A percentile compares a stretch with the other conserved stretches of the same genome.
These are phyloP conservation scores for Thryonomys swinderianus DNA, from an alignment of 2,113 vertebrate genomes.

Conservation along the genomic window DNA sequence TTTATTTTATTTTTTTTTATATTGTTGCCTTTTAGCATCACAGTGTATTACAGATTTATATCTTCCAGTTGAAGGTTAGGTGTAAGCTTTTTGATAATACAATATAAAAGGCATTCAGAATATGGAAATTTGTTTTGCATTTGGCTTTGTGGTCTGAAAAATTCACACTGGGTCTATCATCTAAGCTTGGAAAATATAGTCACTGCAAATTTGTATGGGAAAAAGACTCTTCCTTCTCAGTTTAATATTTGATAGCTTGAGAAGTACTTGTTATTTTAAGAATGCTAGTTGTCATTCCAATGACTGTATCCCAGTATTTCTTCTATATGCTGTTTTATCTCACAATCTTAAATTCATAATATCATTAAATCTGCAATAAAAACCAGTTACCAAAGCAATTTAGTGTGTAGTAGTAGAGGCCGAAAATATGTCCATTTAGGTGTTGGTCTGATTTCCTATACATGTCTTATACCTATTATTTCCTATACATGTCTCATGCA, in stretches of 20 bases:
- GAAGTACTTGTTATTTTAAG: neutral
- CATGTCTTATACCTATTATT: neutral
- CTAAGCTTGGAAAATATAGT: constrained; percentile 45
- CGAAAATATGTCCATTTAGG: neutral
- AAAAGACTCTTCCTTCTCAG: neutral
- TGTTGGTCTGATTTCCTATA: neutral
- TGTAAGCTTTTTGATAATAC: neutral
- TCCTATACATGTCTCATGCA: neutral
- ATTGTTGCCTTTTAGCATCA: constrained; percentile 23
- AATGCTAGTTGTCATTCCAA: neutral
- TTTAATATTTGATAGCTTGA: neutral
- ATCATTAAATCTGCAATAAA: neutral
- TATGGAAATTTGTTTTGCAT: neutral
- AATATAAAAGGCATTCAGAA: neutral
- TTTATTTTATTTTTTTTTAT: neutral
- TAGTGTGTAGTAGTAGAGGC: neutral
- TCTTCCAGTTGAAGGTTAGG: neutral
- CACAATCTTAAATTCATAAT: constrained; percentile 18
- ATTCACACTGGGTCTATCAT: neutral
- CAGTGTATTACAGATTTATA: neutral
- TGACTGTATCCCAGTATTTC: neutral
- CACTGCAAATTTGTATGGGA: neutral
- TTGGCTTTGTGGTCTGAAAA: neutral
- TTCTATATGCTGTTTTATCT: constrained; percentile 9
- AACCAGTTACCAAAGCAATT: constrained; percentile 10